Conservation (phyloP, 1,140 invertebrate genomes). For the Drosophila kepulauana region DNA sequence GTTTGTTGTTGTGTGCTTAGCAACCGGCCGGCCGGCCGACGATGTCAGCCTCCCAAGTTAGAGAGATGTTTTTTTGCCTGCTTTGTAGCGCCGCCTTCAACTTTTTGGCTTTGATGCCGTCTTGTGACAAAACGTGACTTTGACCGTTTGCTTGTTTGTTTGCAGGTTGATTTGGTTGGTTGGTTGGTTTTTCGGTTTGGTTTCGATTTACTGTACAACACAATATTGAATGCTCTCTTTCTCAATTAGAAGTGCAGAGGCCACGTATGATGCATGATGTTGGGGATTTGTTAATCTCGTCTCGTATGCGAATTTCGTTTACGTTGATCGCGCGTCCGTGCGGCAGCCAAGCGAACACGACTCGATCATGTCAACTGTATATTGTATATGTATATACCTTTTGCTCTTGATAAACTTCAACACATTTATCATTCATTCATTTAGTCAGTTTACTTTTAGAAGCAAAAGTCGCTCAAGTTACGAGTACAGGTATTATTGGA, state of each 20-base stretch:
- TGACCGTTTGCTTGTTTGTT: constrained; percentile 41
- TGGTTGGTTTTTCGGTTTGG: constrained; percentile 7
- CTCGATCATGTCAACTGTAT: constrained; percentile 60
- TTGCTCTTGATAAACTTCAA: constrained; percentile 50
- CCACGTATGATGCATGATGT: constrained; percentile 84
- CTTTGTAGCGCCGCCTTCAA: constrained; percentile 63
- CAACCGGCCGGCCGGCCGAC: constrained; percentile 56
- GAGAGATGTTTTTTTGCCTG: constrained; percentile 52
- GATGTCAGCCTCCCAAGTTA: constrained; percentile 41
- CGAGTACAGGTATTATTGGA: constrained; percentile 69
- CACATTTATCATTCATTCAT: constrained; percentile 20
- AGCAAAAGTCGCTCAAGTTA: constrained; percentile 75
- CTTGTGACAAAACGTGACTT: constrained; percentile 38
- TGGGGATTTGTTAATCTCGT: constrained; percentile 69
- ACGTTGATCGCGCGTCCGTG: constrained; percentile 57
- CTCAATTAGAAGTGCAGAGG: constrained; percentile 81
- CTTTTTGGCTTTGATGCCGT: constrained; percentile 39
- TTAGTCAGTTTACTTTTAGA: constrained; percentile 24
- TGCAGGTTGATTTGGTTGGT: constrained; percentile 29
- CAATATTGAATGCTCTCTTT: constrained; percentile 51
- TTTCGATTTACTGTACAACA: constrained; percentile 27
- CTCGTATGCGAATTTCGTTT: constrained; percentile 52
- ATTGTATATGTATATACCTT: constrained; percentile 33
- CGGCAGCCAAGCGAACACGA: constrained; percentile 52
- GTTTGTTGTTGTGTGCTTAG: constrained; percentile 54